phyloP scores from a whole-genome alignment of 2,888 invertebrate species.

The Synanthedon tipuliformis region DNA sequence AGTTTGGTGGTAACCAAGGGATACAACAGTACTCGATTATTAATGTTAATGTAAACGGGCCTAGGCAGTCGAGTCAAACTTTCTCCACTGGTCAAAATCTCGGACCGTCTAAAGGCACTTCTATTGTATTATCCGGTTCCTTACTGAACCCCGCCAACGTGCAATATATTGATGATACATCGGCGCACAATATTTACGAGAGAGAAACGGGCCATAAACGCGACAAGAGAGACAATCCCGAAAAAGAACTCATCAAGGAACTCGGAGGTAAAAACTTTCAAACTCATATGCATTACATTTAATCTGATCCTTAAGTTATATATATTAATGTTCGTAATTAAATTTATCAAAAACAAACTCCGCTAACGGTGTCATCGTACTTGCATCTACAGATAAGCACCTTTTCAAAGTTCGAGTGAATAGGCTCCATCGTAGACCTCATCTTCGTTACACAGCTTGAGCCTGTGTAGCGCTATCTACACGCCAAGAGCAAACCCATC shows the following conservation, averaged over 20 bases:
- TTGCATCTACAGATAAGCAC: too few relatives aligned
- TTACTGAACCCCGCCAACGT: conserved; percentile 72
- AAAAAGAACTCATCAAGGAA: conserved; percentile 44
- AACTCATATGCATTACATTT: too few relatives aligned
- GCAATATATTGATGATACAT: conserved; percentile 71
- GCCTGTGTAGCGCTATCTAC: too few relatives aligned
- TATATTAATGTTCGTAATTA: too few relatives aligned
- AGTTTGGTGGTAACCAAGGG: conserved; percentile 8
- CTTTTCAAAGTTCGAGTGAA: too few relatives aligned
- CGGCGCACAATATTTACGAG: conserved; percentile 63
- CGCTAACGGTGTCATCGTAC: too few relatives aligned
- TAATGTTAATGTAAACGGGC: conserved; percentile 16
- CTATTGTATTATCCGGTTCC: conserved; percentile 48
- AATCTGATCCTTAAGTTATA: too few relatives aligned
- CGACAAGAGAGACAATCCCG: conserved; percentile 61
- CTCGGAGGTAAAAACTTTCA: conserved; percentile 20
- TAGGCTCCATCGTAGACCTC: too few relatives aligned
- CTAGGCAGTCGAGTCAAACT: conserved; percentile 3
- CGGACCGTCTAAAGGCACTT: conserved; percentile 35
- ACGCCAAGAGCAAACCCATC: too few relatives aligned
- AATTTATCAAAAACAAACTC: too few relatives aligned
- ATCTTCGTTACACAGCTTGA: too few relatives aligned
- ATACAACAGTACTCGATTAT: conserved; percentile 16
- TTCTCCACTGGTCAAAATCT: conserved; percentile 18
- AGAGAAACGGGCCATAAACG: conserved; percentile 40